Conservation (phyloP, 2,113 vertebrate genomes). For the Arothron firmamentum region DNA sequence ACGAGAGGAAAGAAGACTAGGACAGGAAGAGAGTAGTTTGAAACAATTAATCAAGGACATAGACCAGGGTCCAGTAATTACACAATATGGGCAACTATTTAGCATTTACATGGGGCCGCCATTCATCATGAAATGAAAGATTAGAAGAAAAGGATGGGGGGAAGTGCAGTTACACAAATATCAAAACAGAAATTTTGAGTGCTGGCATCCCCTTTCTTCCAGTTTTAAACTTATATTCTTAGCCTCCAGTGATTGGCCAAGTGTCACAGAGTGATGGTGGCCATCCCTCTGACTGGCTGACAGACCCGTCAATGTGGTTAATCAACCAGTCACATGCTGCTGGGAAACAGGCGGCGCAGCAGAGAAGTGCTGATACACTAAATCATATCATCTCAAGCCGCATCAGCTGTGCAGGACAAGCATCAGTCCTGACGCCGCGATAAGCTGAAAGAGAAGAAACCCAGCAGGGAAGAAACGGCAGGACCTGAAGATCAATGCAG, state of each 20-base stretch:
- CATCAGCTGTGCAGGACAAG: constrained; percentile 20
- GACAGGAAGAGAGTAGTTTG: constrained; percentile 17
- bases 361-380: constrained; percentile 56
- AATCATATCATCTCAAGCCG: constrained; percentile 45
- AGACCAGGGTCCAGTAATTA: constrained; percentile 40
- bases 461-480: background rate
- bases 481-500: constrained; percentile 18
- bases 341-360: constrained; percentile 51
- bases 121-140: constrained; percentile 4
- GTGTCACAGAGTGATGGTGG: constrained; percentile 27
- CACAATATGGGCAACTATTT: constrained; percentile 36
- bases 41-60: constrained; percentile 39
- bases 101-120: constrained; percentile 41
- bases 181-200: background rate
- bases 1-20: constrained; percentile 1
- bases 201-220: constrained; percentile 31
- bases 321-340: constrained; percentile 58
- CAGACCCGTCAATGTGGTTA: constrained; percentile 63
- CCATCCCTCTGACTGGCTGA: constrained; percentile 53
- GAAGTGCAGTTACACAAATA: constrained; percentile 5
- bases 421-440: background rate
- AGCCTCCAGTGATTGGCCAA: constrained; percentile 4
- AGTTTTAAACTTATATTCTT: constrained; percentile 13
- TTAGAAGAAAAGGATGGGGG: constrained; percentile 17
- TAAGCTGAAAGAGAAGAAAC: constrained; percentile 10